Base-by-base conservation (phyloP, 2,888 invertebrate species). In the Suillia variegata region DNA sequence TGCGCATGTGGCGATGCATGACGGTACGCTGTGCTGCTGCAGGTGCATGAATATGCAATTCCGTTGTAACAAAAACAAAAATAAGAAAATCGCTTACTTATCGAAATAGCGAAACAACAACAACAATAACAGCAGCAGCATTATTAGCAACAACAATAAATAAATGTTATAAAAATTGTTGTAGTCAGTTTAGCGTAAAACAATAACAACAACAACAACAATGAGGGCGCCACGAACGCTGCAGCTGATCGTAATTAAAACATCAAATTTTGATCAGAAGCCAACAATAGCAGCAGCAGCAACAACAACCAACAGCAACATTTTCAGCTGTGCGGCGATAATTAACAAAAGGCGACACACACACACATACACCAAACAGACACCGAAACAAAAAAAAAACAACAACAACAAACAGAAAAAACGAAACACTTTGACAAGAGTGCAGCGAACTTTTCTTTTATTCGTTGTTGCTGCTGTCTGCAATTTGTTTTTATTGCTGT, bases 231-330 rank as follows among this genome's bases (percentile, higher is more conserved):
- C 55, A 48, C 31, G 49, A 26, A 2, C 49, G 24, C 49, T 49
- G 24, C 47, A 56, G 70, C 64, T 63, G 56, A 57, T 62, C 50
- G 65, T 62, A 66, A 71, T 69, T 69, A 68, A 70, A 64, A 64
- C 66, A 62, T 66, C 67, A 70, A 72, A 68, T 62, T 57, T 63
- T 70, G 62, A 59, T 57, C 68, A 69, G 69, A 70, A 72, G 72
- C 74, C 73, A 75, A 68, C 67, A 57, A 58, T 61, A 58, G 62
- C 64, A 64, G 62, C 31, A 64, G 59, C 59, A 60, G 52, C 33
- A 64, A 52, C 15, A 61, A 17, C 20, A 17, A 54, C 12, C 64
- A 48, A 8, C 62, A 54, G 20, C 62, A 58, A 13, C 45, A 45
- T 4, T 38, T 45, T 73, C 72, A 74, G 72, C 72, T 74, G 45